Evolutionary conservation across 2,797 vertebrate genomes (phyloP).

Genomic region (Tinamus major): DNA sequence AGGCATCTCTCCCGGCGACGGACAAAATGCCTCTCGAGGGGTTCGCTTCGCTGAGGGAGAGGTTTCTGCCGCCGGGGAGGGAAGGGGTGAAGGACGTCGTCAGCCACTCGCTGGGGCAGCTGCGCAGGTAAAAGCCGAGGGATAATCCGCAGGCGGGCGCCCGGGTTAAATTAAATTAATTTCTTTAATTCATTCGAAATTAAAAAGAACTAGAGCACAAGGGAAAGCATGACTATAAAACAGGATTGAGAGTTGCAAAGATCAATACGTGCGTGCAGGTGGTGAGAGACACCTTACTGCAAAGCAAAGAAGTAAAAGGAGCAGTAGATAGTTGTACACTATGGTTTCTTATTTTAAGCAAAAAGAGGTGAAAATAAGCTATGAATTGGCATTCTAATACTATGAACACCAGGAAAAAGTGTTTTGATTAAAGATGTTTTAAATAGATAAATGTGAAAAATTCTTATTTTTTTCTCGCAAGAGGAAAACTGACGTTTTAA

Average conservation of each 20-base stretch:
- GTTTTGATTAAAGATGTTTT: not conserved
- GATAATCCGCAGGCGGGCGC: slow-evolving; percentile 31
- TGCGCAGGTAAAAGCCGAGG: slow-evolving; percentile 90
- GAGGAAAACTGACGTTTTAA: not conserved
- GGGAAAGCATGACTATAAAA: not conserved
- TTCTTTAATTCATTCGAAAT: not conserved
- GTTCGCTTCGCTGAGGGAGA: slow-evolving; percentile 87
- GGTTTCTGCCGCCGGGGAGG: slow-evolving; percentile 89
- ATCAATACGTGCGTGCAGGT: not conserved
- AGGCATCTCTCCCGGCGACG: slow-evolving; percentile 50
- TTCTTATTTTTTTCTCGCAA: not conserved
- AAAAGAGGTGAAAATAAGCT: not conserved
- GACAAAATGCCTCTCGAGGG: slow-evolving; percentile 90
- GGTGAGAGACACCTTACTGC: not conserved
- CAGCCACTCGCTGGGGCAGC: slow-evolving; percentile 90
- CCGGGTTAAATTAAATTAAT: not conserved
- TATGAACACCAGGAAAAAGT: not conserved
- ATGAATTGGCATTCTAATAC: not conserved
- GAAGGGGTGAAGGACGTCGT: slow-evolving; percentile 91
- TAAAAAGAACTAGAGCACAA: not conserved
- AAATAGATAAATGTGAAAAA: not conserved
- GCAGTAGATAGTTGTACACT: not conserved
- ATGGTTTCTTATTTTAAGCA: not conserved
- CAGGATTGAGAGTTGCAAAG: not conserved
- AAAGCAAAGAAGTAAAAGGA: not conserved